Evolutionary conservation across 2,113 vertebrate genomes (phyloP).

Genomic region (Porphyrio hochstetteri): DNA sequence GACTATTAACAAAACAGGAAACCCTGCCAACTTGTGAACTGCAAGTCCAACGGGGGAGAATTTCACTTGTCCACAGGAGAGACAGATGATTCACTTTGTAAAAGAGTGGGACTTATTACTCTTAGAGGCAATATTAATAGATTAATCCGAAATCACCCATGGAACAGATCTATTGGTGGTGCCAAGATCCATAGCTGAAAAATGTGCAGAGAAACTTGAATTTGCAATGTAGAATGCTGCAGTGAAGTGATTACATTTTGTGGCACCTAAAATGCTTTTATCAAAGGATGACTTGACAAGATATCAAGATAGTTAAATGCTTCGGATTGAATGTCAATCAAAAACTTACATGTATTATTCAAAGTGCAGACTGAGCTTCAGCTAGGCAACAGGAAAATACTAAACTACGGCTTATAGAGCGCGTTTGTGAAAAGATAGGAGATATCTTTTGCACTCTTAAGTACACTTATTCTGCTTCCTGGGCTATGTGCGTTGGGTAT

Average conservation of each 20-base stretch:
- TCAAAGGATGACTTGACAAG: constrained; percentile 59
- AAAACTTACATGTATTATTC: constrained; percentile 43
- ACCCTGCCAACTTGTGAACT: constrained; percentile 11
- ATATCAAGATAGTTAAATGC: constrained; percentile 57
- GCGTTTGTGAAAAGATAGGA: background rate
- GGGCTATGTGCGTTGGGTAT: background rate
- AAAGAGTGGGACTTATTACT: constrained; percentile 33
- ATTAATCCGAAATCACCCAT: constrained; percentile 9
- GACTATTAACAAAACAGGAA: constrained; percentile 23
- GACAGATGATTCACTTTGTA: constrained; percentile 51
- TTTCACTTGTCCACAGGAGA: constrained; percentile 28
- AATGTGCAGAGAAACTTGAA: constrained; percentile 48
- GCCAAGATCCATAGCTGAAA: constrained; percentile 44
- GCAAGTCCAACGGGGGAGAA: background rate
- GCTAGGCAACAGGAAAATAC: constrained; percentile 15
- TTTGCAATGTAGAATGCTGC: constrained; percentile 41
- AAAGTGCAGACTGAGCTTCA: constrained; percentile 3
- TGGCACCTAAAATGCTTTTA: constrained; percentile 58
- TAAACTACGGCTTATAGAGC: background rate
- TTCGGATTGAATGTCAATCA: constrained; percentile 44
- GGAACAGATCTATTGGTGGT: constrained; percentile 23
- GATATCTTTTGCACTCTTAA: background rate
- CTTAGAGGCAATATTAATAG: constrained; percentile 45
- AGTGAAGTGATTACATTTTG: constrained; percentile 46
- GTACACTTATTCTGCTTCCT: background rate